Evolutionary conservation across 2,113 vertebrate genomes (phyloP), one percentile per base, ranked within the genome.

Genomic region (Hippolais icterina): DNA sequence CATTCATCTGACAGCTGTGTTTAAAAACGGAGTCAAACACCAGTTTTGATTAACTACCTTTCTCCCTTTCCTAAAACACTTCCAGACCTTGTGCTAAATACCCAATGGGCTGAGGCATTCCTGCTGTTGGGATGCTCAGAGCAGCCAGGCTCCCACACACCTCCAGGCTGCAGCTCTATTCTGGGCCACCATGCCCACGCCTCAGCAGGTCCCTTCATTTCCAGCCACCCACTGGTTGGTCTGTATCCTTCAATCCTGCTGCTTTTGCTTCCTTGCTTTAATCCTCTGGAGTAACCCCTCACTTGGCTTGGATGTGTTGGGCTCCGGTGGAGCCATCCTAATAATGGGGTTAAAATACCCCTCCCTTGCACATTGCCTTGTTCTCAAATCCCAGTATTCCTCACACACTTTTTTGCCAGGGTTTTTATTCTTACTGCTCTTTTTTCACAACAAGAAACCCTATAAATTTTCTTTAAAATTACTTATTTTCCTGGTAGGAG

Each of bases 1-100:
- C 60, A 27, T 88, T 50, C 35, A 54, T 81, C 68, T 74, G 71
- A 35, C 88, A 80, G 81, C 89, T 94, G 92, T 90, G 68, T 87
- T 92, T 93, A 74, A 78, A 81, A 90, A 39, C 21, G 5, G 42
- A 82, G 23, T 61, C 64, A 83, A 77, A 70, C 71, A 47, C n/a
- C 46, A 29, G 31, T 52, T 91, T 57, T 86, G 60, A 52, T 94
- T 41, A 87, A 93, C 9, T 63, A 28, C 24, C 46, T 74, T 46
- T 78, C 35, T 72, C 31, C 19, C 12, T 12, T 91, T 84, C 46
- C 66, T 82, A 20, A 75, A 89, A 31, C 25, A 49, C 44, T 52
- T 76, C 4, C 41, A 53, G 57, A 23, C 35, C 53, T 57, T 42
- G 31, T 88, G 53, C 20, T 65, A 41, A 76, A 31, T 42, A 22